These are phyloP conservation scores for Campylomormyrus numenius DNA, from an alignment of 2,113 vertebrate genomes.

Conservation along the genomic window DNA sequence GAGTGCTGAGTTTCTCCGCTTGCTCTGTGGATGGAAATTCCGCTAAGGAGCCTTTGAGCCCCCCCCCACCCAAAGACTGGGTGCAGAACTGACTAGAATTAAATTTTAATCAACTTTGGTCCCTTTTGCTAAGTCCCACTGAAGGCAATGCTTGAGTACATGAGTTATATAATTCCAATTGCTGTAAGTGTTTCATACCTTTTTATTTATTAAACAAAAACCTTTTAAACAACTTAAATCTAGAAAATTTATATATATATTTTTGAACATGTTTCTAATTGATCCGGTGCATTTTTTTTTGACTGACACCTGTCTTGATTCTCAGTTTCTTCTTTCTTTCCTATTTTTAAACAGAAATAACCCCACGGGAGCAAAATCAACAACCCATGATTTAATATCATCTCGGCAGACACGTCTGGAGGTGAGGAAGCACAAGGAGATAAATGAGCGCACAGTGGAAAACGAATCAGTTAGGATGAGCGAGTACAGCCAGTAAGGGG, in stretches of 20 bases:
- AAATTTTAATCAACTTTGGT: background rate
- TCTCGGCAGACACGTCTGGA: background rate
- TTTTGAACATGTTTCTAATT: background rate
- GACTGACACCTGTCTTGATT: background rate
- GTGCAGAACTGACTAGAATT: background rate
- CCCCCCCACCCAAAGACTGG: background rate
- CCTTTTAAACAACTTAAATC: background rate
- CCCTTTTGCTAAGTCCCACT: background rate
- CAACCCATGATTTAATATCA: background rate
- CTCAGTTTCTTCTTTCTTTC: background rate
- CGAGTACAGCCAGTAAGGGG: background rate
- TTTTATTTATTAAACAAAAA: background rate
- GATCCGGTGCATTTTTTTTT: background rate
- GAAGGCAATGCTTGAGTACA: background rate
- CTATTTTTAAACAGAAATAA: background rate
- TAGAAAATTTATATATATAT: background rate
- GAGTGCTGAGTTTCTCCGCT: background rate
- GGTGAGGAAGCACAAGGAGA: background rate
- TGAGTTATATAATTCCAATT: background rate
- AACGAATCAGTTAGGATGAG: background rate
- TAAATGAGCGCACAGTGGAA: background rate
- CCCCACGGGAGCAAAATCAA: background rate
- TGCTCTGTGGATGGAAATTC: background rate
- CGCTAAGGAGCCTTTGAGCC: background rate
- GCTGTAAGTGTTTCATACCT: background rate